Conservation (phyloP, 2,797 vertebrate genomes). For the Myoxocephalus aenaeus region DNA sequence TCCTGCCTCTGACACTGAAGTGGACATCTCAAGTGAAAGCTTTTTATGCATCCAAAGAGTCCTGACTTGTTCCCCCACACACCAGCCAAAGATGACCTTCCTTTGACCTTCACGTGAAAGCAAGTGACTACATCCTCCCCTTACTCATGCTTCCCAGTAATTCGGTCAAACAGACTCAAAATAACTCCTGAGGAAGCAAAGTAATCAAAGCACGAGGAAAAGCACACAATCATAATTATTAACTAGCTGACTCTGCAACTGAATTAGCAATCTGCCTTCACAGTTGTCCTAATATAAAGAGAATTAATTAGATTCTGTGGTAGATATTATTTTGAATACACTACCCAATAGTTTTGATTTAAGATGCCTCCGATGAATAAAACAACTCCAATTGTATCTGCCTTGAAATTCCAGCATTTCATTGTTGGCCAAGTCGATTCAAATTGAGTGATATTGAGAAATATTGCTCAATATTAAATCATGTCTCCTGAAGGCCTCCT, state of each 20-base stretch:
- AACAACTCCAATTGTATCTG: constrained; percentile 17
- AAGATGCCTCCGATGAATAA: constrained; percentile 23
- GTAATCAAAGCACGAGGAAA: constrained; percentile 9
- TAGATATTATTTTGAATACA: background rate
- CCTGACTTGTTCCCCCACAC: constrained; percentile 9
- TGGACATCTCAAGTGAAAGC: constrained; percentile 6
- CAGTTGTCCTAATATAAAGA: background rate
- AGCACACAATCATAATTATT: constrained; percentile 30
- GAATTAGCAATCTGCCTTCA: background rate
- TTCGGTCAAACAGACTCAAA: background rate
- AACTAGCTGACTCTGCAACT: constrained; percentile 31
- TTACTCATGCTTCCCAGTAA: background rate
- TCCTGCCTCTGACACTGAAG: constrained; percentile 21
- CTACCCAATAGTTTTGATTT: background rate
- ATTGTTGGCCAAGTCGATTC: constrained; percentile 41
- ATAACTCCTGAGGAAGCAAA: constrained; percentile 11
- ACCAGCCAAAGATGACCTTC: constrained; percentile 11
- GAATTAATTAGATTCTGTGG: background rate
- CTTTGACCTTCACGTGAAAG: constrained; percentile 21
- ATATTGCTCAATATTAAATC: constrained; percentile 68
- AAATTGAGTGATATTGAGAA: constrained; percentile 53
- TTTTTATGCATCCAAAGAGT: constrained; percentile 14
- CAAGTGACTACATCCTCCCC: constrained; percentile 41
- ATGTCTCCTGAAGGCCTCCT: constrained; percentile 54
- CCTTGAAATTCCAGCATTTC: constrained; percentile 13